Conservation (phyloP, 1,140 invertebrate species). For the Metopolophium dirhodum region DNA sequence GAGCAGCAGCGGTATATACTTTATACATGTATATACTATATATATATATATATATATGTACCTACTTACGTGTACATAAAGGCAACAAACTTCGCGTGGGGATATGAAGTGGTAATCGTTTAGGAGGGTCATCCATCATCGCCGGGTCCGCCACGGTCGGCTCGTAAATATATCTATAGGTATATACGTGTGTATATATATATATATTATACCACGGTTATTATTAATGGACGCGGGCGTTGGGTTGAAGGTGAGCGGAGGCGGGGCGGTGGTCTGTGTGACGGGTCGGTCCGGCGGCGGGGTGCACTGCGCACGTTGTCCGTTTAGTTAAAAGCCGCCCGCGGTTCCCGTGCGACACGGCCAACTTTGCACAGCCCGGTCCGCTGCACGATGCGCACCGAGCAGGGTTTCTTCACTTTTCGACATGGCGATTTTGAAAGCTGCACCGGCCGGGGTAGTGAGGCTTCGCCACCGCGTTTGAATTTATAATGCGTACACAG, state of each 20-base stretch:
- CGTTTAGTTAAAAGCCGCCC: constrained; percentile 55
- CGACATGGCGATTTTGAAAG: constrained; percentile 50
- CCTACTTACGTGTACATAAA: neutral
- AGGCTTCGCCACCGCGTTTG: neutral
- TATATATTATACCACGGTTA: neutral
- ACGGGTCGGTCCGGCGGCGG: neutral
- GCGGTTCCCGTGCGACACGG: constrained; percentile 39
- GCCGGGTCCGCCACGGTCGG: constrained; percentile 19
- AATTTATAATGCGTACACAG: constrained; percentile 27
- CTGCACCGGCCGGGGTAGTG: neutral
- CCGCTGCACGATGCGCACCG: neutral
- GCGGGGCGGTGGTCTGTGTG: neutral
- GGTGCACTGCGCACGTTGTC: constrained; percentile 15
- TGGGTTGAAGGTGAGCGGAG: neutral
- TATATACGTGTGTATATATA: neutral
- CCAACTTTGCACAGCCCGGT: constrained; percentile 32
- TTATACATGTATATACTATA: neutral
- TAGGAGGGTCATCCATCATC: constrained; percentile 57
- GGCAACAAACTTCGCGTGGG: constrained; percentile 29
- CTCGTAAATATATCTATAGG: neutral
- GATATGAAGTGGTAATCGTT: constrained; percentile 54
- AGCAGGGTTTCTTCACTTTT: constrained; percentile 47
- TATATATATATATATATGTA: neutral
- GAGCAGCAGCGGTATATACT: too few relatives aligned
- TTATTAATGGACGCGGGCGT: neutral